These are phyloP conservation scores for Drepanosiphum platanoidis DNA, from an alignment of 2,888 invertebrate species.

Conservation along the genomic window DNA sequence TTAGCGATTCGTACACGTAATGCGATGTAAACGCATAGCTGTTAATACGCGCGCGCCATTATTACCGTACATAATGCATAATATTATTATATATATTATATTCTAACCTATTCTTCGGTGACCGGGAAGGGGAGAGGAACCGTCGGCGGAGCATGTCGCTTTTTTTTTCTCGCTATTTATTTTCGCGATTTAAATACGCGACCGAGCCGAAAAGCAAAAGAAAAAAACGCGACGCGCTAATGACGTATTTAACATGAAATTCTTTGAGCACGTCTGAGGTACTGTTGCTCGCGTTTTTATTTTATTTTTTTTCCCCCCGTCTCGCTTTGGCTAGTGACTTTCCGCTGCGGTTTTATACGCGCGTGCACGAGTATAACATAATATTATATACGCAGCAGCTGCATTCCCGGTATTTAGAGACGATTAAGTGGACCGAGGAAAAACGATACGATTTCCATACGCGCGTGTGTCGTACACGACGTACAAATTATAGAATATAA, in stretches of 20 bases:
- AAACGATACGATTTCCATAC: neutral
- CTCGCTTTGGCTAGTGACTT: too few species aligned
- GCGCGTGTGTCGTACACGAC: neutral
- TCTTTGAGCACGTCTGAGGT: conserved; percentile 47
- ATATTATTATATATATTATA: too few species aligned
- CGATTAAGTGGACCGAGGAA: conserved; percentile 21
- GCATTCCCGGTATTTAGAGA: neutral
- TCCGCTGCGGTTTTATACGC: too few species aligned
- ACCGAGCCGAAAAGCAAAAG: too few species aligned
- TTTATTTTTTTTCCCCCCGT: neutral
- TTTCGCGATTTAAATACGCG: neutral
- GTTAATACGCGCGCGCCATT: too few species aligned
- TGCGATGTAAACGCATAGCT: too few species aligned
- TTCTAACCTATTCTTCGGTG: neutral
- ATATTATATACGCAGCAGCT: too few species aligned
- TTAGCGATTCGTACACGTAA: too few species aligned
- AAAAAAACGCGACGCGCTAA: conserved; percentile 34
- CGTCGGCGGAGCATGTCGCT: neutral
- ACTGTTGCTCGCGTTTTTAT: conserved; percentile 43
- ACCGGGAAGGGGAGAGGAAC: neutral
- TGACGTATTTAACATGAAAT: conserved; percentile 40
- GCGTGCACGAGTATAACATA: too few species aligned
- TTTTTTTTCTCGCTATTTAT: neutral
- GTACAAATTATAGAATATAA: neutral
- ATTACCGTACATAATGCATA: too few species aligned